These are phyloP conservation scores for Physella acuta DNA, from an alignment of 1,140 invertebrate genomes.

Conservation along the genomic window DNA sequence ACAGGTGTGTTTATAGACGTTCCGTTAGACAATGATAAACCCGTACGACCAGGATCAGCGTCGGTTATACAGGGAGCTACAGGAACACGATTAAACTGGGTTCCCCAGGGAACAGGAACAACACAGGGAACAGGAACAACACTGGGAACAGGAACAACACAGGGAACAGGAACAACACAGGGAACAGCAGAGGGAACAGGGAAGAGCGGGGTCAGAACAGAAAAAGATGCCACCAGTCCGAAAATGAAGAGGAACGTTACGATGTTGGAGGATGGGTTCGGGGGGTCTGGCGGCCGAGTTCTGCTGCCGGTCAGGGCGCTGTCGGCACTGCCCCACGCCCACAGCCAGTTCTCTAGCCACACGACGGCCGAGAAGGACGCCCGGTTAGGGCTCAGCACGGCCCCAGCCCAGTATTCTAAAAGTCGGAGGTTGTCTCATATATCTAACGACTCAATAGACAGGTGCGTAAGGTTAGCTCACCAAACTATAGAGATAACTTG, in stretches of 20 bases:
- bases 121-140: conserved; percentile 20
- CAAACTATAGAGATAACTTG: too few relatives aligned
- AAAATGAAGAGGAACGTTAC: background rate
- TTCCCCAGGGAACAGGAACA: background rate
- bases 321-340: conserved; percentile 3
- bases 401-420: background rate
- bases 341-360: conserved; percentile 31
- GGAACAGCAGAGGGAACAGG: background rate
- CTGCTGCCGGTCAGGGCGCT: background rate
- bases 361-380: conserved; percentile 35
- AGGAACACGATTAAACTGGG: background rate
- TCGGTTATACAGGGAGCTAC: background rate
- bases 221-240: background rate
- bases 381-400: conserved; percentile 7
- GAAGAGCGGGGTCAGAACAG: background rate
- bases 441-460: conserved; percentile 39
- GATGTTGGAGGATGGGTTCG: background rate
- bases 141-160: background rate
- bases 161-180: background rate
- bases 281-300: background rate
- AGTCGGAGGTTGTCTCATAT: conserved; percentile 19
- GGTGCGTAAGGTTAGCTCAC: conserved; percentile 2
- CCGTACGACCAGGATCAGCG: conserved; percentile 15
- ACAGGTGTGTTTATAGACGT: conserved; percentile 47
- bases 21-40: conserved; percentile 19